Conservation (phyloP, 2,888 invertebrate species). For the Diloba caeruleocephala region DNA sequence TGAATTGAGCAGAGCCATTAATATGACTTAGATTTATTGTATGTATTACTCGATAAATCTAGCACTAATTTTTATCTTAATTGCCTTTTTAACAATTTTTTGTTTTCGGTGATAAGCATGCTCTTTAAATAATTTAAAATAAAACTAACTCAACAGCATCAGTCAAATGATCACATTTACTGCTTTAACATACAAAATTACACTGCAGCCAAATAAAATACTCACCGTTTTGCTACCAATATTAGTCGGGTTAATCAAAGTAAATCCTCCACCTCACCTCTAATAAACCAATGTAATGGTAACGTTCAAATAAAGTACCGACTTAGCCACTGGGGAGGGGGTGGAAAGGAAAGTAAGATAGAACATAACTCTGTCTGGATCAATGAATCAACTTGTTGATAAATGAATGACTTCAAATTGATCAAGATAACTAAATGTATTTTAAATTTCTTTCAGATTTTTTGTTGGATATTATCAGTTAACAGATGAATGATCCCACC, state of each 20-base stretch:
- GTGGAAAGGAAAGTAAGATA: constrained; percentile 34
- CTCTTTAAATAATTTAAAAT: no score
- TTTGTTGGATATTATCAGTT: constrained; percentile 19
- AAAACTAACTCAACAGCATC: no score
- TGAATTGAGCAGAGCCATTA: no score
- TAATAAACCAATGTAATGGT: constrained; percentile 53
- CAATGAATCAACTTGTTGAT: constrained; percentile 23
- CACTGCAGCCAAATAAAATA: not conserved
- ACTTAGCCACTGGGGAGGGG: constrained; percentile 48
- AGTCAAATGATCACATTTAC: not conserved
- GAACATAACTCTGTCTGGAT: constrained; percentile 29
- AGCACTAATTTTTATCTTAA: no score
- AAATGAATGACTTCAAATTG: constrained; percentile 26
- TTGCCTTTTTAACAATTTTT: no score
- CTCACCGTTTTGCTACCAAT: not conserved
- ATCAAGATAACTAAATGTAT: constrained; percentile 33
- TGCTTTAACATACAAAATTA: not conserved
- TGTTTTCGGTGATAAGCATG: no score
- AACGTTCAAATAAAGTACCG: constrained; percentile 58
- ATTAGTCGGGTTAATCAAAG: constrained; percentile 50
- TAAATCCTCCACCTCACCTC: constrained; percentile 44
- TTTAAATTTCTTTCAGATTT: constrained; percentile 39
- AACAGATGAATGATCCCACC: not conserved
- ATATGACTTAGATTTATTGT: no score
- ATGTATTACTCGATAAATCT: no score